Base-by-base conservation (phyloP, 1,140 invertebrate species). In the Hetaerina americana region DNA sequence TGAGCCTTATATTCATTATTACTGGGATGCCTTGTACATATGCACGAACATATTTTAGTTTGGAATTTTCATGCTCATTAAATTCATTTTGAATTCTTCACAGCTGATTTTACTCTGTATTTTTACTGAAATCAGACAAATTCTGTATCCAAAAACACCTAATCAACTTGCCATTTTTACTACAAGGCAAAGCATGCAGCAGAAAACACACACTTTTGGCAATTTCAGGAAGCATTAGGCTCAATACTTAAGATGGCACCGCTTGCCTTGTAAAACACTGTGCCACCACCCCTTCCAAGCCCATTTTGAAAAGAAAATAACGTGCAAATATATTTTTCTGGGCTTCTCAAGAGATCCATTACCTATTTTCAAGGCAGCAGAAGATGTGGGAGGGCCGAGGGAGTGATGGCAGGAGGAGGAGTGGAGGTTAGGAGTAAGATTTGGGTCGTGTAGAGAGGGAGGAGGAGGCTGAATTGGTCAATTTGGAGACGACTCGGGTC, bases 401-500 rank as follows among this genome's bases (percentile, higher is more conserved):
- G n/a, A n/a, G n/a, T n/a, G n/a, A n/a, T 57, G 10, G 22, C 15
- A 18, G 40, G 40, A 57, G 22, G 40, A 57, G 40, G 40, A 57
- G 22, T 57, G 22, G 40, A 71, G 72, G 29, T 68, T 71, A 74
- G 66, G 66, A 70, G 24, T 71, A 26, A 66, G 66, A 57, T 12
- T 57, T n/a, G n/a, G n/a, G n/a, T n/a, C n/a, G 40, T 57, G 40
- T 57, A 18, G 40, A 57, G n/a, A n/a, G n/a, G 40, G 40, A 57
- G 22, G 40, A 57, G 40, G 77, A 26, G 69, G 77, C 85, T 84
- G 90, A 91, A 89, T 92, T 92, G 85, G 92, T 95, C 86, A 95
- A 88, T 90, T 95, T 95, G 86, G 92, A 94, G 84, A 95, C 93
- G 84, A 95, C 93, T 82, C 93, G 89, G 82, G 93, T 95, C 82